Evolutionary conservation across 2,113 vertebrate species (phyloP).

Genomic region (Callospermophilus lateralis): DNA sequence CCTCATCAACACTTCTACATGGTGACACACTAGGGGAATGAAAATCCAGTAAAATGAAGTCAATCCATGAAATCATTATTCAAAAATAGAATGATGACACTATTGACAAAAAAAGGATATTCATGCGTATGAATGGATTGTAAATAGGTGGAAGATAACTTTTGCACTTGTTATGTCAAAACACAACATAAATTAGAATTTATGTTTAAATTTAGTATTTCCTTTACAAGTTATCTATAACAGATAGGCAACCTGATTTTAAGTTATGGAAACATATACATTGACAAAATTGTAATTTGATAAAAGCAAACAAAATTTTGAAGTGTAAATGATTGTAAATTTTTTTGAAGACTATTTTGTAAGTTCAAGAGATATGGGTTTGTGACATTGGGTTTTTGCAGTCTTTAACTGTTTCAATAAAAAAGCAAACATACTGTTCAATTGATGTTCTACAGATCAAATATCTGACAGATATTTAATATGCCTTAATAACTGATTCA

Average conservation of each 20-base stretch:
- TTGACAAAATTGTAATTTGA: neutral
- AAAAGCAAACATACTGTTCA: neutral
- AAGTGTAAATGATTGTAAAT: neutral
- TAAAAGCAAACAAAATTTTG: neutral
- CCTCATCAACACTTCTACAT: neutral
- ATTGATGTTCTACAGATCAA: neutral
- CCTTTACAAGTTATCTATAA: neutral
- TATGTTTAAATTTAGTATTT: neutral
- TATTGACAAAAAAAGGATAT: neutral
- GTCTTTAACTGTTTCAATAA: neutral
- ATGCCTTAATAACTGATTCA: neutral
- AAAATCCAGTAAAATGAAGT: neutral
- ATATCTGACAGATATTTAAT: neutral
- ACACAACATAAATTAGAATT: neutral
- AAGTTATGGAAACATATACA: neutral
- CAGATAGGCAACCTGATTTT: neutral
- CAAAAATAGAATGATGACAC: neutral
- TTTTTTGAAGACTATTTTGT: neutral
- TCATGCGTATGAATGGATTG: neutral
- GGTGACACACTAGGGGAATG: neutral
- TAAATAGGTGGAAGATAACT: neutral
- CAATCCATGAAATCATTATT: neutral
- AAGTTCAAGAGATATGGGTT: neutral
- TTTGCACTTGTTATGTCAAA: neutral
- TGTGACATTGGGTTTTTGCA: neutral